phyloP scores from a whole-genome alignment of 1,140 invertebrate genomes.

The Sycobia sp. region DNA sequence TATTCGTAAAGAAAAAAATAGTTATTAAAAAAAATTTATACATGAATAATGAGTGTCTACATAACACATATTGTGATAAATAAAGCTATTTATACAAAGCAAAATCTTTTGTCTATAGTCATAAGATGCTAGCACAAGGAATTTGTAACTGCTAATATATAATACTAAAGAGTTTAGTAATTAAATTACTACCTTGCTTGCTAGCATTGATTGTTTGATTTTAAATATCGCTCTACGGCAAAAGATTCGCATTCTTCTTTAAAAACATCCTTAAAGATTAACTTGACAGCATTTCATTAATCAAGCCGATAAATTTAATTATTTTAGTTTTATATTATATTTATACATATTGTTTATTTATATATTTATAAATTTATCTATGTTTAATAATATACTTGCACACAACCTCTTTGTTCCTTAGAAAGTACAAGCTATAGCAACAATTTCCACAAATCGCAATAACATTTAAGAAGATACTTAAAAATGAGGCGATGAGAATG shows the following conservation, averaged over 20 bases:
- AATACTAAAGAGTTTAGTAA: conserved; percentile 14
- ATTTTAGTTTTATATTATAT: conserved; percentile 24
- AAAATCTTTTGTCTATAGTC: conserved; percentile 39
- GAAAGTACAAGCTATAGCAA: conserved; percentile 40
- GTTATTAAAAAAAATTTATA: conserved; percentile 23
- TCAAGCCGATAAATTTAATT: conserved; percentile 21
- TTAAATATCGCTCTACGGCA: conserved; percentile 14
- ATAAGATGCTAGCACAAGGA: conserved; percentile 38
- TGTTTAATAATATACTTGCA: conserved; percentile 41
- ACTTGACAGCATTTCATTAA: conserved; percentile 24
- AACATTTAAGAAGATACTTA: conserved; percentile 27
- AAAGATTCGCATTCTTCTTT: conserved; percentile 25
- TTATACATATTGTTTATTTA: conserved; percentile 29
- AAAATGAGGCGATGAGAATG: conserved; percentile 21
- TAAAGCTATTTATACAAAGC: conserved; percentile 53
- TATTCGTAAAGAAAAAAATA: conserved; percentile 18
- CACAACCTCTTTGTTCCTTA: conserved; percentile 51
- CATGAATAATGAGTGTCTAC: conserved; percentile 12
- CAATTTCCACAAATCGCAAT: conserved; percentile 39
- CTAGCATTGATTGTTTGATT: too few relatives aligned
- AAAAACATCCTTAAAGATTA: conserved; percentile 22
- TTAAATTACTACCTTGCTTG: too few relatives aligned
- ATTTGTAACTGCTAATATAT: conserved; percentile 17
- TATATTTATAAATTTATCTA: conserved; percentile 35
- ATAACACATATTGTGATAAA: conserved; percentile 40